Evolutionary conservation across 2,797 vertebrate genomes (phyloP).

Genomic region (Pangasius mekongensis): DNA sequence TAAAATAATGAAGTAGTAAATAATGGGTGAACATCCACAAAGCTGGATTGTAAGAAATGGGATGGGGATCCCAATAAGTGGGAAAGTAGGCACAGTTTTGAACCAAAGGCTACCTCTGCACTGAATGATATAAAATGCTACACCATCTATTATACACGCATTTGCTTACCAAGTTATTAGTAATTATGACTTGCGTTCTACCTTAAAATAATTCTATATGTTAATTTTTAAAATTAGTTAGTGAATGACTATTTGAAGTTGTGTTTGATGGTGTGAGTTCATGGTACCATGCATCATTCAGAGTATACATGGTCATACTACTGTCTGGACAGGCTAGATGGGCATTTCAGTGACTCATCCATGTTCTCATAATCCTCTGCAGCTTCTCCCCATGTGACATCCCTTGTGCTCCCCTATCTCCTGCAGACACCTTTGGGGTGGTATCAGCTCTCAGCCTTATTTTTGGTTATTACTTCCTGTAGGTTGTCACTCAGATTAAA

Average conservation of each 20-base stretch:
- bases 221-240: neutral
- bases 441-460: slow-evolving; percentile 67
- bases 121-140: neutral
- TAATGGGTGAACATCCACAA: neutral
- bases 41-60: neutral
- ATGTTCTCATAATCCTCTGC: slow-evolving; percentile 24
- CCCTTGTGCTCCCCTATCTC: slow-evolving; percentile 64
- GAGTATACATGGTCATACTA: neutral
- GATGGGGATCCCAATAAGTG: neutral
- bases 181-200: neutral
- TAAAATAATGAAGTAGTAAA: slow-evolving; percentile 7
- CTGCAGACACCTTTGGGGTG: slow-evolving; percentile 71
- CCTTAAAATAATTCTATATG: neutral
- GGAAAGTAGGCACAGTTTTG: neutral
- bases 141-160: neutral
- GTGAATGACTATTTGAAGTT: neutral
- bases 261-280: neutral
- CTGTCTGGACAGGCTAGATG: neutral
- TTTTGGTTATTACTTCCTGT: slow-evolving; percentile 74
- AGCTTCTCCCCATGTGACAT: slow-evolving; percentile 13
- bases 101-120: neutral
- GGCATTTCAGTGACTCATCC: slow-evolving; percentile 22
- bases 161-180: neutral
- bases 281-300: neutral
- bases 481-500: slow-evolving; percentile 75